Percentiles rank a stretch among this genome's conserved stretches.
Conservation (phyloP, 2,888 invertebrate genomes). For the Geotrupes spiniger region DNA sequence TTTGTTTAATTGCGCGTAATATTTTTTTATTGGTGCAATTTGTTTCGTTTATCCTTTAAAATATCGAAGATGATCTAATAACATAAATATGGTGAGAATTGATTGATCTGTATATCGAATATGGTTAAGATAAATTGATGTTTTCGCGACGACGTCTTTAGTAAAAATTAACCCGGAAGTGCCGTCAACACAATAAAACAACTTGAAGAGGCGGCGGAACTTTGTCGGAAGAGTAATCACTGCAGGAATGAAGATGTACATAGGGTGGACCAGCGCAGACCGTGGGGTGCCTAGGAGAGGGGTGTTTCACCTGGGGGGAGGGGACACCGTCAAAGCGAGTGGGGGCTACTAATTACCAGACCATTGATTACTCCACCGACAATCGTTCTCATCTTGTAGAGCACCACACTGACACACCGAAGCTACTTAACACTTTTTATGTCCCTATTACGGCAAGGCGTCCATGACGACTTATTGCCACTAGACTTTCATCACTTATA, state of each 20-base stretch:
- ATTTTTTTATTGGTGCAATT: too few species aligned
- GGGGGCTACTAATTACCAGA: slow-evolving; percentile 30
- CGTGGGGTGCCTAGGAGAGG: slow-evolving; percentile 47
- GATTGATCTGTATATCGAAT: too few species aligned
- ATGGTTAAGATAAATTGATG: too few species aligned
- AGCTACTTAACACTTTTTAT: slow-evolving; percentile 24
- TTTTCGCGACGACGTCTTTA: too few species aligned
- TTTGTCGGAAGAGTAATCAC: slow-evolving; percentile 40
- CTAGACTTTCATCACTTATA: too few species aligned
- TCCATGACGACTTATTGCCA: slow-evolving; percentile 4
- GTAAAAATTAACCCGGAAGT: slow-evolving; percentile 34
- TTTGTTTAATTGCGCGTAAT: too few species aligned
- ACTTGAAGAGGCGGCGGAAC: slow-evolving; percentile 37
- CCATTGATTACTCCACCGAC: slow-evolving; percentile 23
- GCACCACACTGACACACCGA: slow-evolving; percentile 18
- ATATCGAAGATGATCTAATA: too few species aligned
- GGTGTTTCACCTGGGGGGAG: slow-evolving; percentile 23
- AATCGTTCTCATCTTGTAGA: slow-evolving; percentile 20
- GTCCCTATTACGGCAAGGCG: neutral
- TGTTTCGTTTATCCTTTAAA: too few species aligned
- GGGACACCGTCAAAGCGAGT: slow-evolving; percentile 29
- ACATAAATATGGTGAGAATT: too few species aligned
- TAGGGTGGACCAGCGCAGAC: slow-evolving; percentile 38
- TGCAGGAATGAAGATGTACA: slow-evolving; percentile 37
- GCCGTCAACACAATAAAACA: slow-evolving; percentile 29